Conservation (phyloP, 2,113 vertebrate genomes). For the Erythrolamprus reginae region DNA sequence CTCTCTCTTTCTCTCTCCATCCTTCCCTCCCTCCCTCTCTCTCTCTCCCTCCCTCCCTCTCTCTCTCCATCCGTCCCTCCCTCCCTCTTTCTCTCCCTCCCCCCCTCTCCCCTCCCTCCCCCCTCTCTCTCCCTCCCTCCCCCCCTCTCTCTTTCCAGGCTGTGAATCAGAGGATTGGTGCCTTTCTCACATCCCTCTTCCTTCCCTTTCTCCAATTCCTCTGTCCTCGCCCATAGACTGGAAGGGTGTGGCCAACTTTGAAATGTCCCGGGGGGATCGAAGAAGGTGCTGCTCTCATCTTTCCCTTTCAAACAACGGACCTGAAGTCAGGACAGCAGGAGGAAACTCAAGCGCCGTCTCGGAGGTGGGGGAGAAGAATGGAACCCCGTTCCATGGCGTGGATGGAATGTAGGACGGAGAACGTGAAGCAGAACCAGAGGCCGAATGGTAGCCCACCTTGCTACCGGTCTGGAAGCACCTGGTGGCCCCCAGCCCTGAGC, state of each 20-base stretch:
- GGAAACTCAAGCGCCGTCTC: neutral
- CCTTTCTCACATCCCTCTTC: slow-evolving; percentile 64
- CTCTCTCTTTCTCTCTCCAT: neutral
- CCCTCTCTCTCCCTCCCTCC: slow-evolving; percentile 28
- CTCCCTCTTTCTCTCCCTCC: slow-evolving; percentile 31
- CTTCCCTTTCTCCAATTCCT: slow-evolving; percentile 56
- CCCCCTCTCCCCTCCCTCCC: neutral
- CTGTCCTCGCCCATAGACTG: slow-evolving; percentile 33
- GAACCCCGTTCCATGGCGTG: fast-evolving
- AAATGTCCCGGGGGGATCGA: neutral
- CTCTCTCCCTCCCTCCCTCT: neutral
- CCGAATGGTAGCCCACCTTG: neutral
- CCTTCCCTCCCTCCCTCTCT: too few species aligned
- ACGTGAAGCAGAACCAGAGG: neutral
- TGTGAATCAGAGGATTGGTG: slow-evolving; percentile 75
- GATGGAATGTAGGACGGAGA: neutral
- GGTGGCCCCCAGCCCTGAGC: neutral
- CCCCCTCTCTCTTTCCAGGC: slow-evolving; percentile 62
- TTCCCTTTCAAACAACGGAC: slow-evolving; percentile 37
- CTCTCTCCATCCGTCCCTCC: slow-evolving; percentile 58
- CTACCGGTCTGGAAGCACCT: neutral
- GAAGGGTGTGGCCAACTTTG: slow-evolving; percentile 35
- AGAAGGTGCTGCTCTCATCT: slow-evolving; percentile 55
- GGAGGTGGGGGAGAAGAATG: neutral
- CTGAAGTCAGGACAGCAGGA: neutral